Conservation (phyloP, 2,113 vertebrate genomes). For the Scalopus aquaticus region DNA sequence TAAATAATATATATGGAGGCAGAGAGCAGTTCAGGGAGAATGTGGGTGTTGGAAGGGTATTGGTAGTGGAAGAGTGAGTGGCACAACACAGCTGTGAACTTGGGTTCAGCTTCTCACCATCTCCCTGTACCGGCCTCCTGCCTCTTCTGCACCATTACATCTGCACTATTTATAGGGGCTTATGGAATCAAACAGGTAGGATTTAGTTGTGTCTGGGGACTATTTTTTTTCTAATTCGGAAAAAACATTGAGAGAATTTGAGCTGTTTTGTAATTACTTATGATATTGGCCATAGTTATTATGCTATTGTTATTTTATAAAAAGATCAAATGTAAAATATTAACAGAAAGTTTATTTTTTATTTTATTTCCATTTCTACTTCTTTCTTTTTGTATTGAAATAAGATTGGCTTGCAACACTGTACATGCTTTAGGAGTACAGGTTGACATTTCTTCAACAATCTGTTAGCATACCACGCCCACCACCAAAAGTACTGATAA, state of each 20-base stretch:
- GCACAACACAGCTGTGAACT: rapidly evolving
- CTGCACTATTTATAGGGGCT: neutral
- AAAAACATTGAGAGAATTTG: neutral
- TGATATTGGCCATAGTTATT: neutral
- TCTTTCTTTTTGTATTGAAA: too few species aligned
- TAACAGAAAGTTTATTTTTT: neutral
- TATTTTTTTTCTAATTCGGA: neutral
- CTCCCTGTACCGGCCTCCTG: rapidly evolving
- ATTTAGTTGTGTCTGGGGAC: neutral
- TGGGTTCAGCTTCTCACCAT: neutral
- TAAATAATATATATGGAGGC: neutral
- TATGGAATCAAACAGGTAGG: neutral
- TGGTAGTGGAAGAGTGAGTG: rapidly evolving
- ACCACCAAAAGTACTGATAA: too few species aligned
- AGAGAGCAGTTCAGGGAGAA: neutral
- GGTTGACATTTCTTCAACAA: too few species aligned
- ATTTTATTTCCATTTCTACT: too few species aligned
- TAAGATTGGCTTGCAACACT: too few species aligned
- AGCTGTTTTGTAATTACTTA: neutral
- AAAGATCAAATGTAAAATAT: neutral
- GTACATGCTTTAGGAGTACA: too few species aligned
- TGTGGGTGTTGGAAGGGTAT: too few species aligned
- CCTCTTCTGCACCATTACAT: neutral
- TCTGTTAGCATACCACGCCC: too few species aligned
- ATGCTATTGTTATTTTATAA: conserved; percentile 1